phyloP scores from a whole-genome alignment of 2,113 vertebrate species.

The Dicaeum eximium region DNA sequence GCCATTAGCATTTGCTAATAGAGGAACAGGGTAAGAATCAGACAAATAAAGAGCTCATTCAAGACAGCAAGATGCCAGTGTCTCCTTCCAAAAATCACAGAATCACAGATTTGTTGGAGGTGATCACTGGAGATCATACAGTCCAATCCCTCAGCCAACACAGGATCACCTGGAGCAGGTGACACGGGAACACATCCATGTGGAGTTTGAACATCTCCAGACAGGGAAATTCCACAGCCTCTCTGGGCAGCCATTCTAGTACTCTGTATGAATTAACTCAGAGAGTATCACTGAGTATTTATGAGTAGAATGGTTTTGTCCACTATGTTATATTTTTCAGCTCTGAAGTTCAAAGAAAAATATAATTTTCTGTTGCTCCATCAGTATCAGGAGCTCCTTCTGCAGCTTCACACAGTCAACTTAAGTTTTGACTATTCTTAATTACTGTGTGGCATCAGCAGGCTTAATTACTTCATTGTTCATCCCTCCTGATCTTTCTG shows the following conservation, averaged over 20 bases:
- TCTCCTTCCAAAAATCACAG: background rate
- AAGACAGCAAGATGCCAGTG: background rate
- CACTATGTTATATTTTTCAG: background rate
- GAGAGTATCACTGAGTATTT: fast-evolving
- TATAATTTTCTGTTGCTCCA: background rate
- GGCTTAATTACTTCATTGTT: background rate
- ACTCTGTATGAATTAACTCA: background rate
- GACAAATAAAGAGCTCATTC: background rate
- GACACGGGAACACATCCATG: background rate
- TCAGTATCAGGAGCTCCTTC: background rate
- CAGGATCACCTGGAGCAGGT: background rate
- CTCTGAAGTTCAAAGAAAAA: background rate
- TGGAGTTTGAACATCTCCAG: background rate
- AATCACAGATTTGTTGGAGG: background rate
- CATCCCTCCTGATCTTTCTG: background rate
- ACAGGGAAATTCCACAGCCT: background rate
- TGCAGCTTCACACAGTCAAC: background rate
- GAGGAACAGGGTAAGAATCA: background rate
- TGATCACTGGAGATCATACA: background rate
- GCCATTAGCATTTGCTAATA: background rate
- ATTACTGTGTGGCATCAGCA: background rate
- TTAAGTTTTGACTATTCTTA: background rate
- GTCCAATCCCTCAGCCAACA: background rate
- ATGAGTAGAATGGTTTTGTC: background rate
- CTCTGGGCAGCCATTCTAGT: background rate